Base-by-base conservation (phyloP, 2,113 vertebrate species). In the Odontophorus gujanensis region DNA sequence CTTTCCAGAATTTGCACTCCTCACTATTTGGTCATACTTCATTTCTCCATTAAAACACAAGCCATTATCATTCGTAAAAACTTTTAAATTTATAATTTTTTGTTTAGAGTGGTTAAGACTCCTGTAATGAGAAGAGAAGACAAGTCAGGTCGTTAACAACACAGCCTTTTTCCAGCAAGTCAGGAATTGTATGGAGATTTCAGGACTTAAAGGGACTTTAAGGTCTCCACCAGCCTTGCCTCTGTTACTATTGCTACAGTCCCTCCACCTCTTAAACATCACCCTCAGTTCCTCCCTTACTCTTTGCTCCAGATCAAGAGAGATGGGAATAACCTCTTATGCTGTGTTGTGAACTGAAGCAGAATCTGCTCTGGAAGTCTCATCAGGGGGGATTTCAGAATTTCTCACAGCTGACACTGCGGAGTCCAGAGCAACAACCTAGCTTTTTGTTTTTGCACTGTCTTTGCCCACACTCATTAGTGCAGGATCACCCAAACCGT, bases 81-180 rank as follows among this genome's bases (percentile, higher is more conserved):
- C 97, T 5, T 83, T 90, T 68, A 95, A n/a, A 51, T 63, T 61
- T 81, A 97, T 32, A 40, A 89, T 38, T 77, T 72, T 48, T 91
- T 81, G 92, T 51, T 81, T 75, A 55, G 96, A 95, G 43, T 87
- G 45, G 79, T 97, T 95, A 76, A 95, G 80, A 89, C 94, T 97
- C 94, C 98, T 98, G 95, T 91, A 98, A 97, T 73, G 36, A 96
- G 69, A 96, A 90, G 1, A 95, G 89, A 43, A 94, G 55, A 91
- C 6, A 91, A 71, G n/a, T 71, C 28, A 73, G 38, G 51, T 75
- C 36, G 88, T 45, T 91, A 83, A 57, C 38, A 85, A 10, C 4
- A 26, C 47, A 3, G 7, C 53, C 67, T 51, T 24, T 51, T 85
- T 67, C 32, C 51, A 91, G 55, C 13, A 85, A 47, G 25, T 66